Evolutionary conservation across 2,797 vertebrate species (phyloP), one percentile per base, ranked within the genome.

Genomic region (Periophthalmus magnuspinnatus): DNA sequence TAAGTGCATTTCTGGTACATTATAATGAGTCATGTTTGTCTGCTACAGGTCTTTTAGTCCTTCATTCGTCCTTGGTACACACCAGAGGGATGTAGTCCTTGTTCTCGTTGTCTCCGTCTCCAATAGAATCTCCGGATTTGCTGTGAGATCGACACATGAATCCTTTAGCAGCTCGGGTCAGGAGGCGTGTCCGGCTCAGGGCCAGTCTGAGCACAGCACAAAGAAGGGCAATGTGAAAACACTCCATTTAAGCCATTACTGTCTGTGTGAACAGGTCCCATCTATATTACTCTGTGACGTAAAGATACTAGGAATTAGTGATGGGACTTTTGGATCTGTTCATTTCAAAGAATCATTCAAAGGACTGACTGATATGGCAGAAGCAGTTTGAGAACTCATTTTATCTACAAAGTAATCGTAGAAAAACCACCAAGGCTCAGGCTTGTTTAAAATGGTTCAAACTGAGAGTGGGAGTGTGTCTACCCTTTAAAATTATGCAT

Each of bases 81-180:
- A 99, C 97, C 94, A 99, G 90, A 0, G 96, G 95, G 69, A 98
- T 85, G 87, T 99, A 99, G 91, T 98, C 95, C 11, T 90, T 88
- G 86, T 86, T 97, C 84, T 96, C 95, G 3, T 74, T 94, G 67
- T 95, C 95, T 0, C 74, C 92, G 47, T 95, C 95, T 0, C 89
- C 86, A 16, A 86, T 69, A 0, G 93, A 82, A 71, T 96, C 94
- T 0, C 91, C 93, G 0, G 83, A 85, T 91, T 94, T 97, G 91
- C 88, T 90, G 34, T 93, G 89, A 0, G 95, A 88, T 72, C 95
- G 95, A 69, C 88, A 92, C 94, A 97, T 95, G 87, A 99, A 97
- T n/a, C 96, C 95, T 81, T 92, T 95, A 72, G 96, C 94, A 0
- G 96, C 97, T 74, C 91, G 93, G 1, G 92, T 95, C 86, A 98